Base-by-base conservation (phyloP, 2,888 invertebrate genomes). In the Pheosia tremula region DNA sequence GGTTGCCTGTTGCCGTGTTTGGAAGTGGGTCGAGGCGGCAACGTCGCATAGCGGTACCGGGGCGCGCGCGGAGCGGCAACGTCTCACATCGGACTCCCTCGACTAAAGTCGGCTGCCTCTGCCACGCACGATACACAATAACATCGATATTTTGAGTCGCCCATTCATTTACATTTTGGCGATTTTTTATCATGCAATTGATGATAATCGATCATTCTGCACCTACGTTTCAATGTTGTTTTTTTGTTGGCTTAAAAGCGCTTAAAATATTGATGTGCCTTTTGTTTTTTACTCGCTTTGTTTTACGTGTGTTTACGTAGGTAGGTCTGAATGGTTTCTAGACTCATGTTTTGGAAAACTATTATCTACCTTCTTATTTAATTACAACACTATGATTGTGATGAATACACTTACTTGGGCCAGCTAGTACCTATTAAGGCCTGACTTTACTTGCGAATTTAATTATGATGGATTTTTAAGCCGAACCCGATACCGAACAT, bases 1-100 rank as follows among this genome's bases (percentile, higher is more conserved):
- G 75, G 74, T 82, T 68, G 79, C 82, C 80, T 81, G 83, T 85
- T 84, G 84, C 76, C 74, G 82, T 77, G 77, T 11, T 76, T 79
- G 80, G 81, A 87, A 84, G 83, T 88, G 85, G 85, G 86, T 84
- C 83, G 85, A 74, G 79, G 78, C 78, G 87, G 88, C 89, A 90
- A 88, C 89, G 86, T 80, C 86, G 90, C 89, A 83, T 88, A 86
- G 86, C 87, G 86, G 86, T 85, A 83, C 74, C 57, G 68, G 66
- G 24, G 24, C 24, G 0, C 24, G 24, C 52, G 68, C 75, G 74
- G 77, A 72, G 69, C 71, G 86, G 82, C 87, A 88, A 85, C 87
- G 68, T 62, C 24, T 24, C 80, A 81, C 82, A 4, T 3, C 54
- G 10, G 24, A 52, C 5, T 36, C 38, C 7, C 11, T 55, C 24